These are phyloP conservation scores for Dasyurus viverrinus DNA, from an alignment of 2,113 vertebrate genomes.

Conservation along the genomic window DNA sequence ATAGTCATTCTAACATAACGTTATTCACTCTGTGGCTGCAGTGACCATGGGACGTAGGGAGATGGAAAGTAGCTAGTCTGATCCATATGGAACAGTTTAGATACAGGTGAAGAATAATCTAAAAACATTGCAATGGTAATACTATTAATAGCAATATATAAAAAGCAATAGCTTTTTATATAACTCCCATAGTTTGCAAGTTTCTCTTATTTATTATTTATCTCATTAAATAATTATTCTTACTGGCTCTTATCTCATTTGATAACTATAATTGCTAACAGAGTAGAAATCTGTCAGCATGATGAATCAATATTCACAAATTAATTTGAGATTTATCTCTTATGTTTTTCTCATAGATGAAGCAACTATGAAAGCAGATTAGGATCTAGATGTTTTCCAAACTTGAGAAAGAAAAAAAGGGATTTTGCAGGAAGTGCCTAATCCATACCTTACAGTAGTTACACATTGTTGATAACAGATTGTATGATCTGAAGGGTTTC, in stretches of 20 bases:
- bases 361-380: not conserved
- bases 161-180: not conserved
- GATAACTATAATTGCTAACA: not conserved
- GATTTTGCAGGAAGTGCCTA: not conserved
- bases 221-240: not conserved
- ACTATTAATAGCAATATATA: not conserved
- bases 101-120: not conserved
- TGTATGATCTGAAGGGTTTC: not conserved
- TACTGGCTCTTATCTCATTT: not conserved
- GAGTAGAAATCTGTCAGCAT: not conserved
- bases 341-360: slow-evolving; percentile 1
- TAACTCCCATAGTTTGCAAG: not conserved
- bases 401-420: not conserved
- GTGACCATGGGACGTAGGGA: not conserved
- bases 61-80: not conserved
- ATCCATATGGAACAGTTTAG: not conserved
- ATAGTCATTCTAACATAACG: not conserved
- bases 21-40: not conserved
- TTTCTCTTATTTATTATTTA: not conserved
- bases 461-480: not conserved
- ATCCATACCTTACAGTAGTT: not conserved
- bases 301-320: not conserved
- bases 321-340: slow-evolving; percentile 4
- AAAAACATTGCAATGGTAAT: not conserved
- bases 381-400: not conserved